phyloP scores from a whole-genome alignment of 1,140 invertebrate genomes.

The Ptiloglossa arizonensis region DNA sequence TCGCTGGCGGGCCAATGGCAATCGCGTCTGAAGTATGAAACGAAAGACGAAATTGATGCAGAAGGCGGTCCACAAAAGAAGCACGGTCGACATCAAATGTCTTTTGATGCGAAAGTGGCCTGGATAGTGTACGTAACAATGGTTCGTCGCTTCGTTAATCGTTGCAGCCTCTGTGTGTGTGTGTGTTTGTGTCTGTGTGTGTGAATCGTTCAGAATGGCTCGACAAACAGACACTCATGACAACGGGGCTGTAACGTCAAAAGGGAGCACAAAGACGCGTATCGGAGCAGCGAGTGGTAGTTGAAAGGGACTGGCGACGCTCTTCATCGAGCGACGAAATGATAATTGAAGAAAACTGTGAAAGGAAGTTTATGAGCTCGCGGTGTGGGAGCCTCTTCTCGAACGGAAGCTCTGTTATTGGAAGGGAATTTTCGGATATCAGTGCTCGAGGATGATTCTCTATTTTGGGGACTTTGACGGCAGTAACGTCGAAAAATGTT shows the following conservation, averaged over 20 bases:
- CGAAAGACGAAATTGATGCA: neutral
- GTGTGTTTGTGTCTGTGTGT: too few relatives aligned
- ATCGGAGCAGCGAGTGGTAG: slow-evolving; percentile 9
- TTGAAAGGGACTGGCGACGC: neutral
- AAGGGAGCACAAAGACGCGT: slow-evolving; percentile 6
- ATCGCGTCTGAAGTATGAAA: too few relatives aligned
- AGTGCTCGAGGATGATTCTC: too few relatives aligned
- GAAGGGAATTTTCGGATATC: too few relatives aligned
- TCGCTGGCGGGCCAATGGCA: neutral
- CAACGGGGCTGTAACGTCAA: neutral
- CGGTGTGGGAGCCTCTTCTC: too few relatives aligned
- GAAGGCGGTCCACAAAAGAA: neutral
- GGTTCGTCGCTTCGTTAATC: slow-evolving; percentile 37
- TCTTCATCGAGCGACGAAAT: neutral
- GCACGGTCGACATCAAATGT: neutral
- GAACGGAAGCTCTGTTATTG: too few relatives aligned
- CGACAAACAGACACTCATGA: slow-evolving; percentile 24
- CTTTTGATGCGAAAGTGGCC: slow-evolving; percentile 22
- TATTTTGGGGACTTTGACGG: too few relatives aligned
- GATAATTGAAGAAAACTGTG: neutral
- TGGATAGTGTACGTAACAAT: slow-evolving; percentile 17
- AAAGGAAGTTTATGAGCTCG: too few relatives aligned
- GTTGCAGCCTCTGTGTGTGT: slow-evolving; percentile 19
- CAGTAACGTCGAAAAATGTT: too few relatives aligned
- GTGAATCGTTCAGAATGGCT: neutral